Percentiles rank a stretch among this genome's conserved stretches.
Evolutionary conservation across 35 echinoderm and acorn worm genomes (phyloP).

Genomic region (Heliocidaris tuberculata): DNA sequence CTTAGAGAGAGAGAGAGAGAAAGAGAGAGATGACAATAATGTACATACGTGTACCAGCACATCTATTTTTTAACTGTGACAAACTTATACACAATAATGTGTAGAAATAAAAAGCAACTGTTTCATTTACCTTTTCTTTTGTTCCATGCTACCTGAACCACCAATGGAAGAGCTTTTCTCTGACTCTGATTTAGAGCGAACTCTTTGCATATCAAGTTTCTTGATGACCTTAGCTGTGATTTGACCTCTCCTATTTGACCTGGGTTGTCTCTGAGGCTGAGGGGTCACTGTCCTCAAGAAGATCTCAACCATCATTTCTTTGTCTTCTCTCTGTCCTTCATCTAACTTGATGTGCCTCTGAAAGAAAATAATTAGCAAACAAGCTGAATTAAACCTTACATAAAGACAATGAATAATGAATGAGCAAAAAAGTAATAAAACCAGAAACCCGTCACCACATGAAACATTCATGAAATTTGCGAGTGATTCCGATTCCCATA

Average conservation of each 20-base stretch:
- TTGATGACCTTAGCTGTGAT: slow-evolving; percentile 35
- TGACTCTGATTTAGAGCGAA: background rate
- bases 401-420: too few species aligned
- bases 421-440: too few species aligned
- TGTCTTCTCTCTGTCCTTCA: slow-evolving; percentile 16
- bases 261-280: slow-evolving; percentile 6
- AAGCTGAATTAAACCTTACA: background rate
- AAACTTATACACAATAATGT: background rate
- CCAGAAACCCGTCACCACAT: too few species aligned
- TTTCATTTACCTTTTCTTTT: background rate
- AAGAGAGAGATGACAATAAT: background rate
- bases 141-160: background rate
- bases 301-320: slow-evolving; percentile 15
- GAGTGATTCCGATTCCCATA: too few species aligned
- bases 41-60: too few species aligned
- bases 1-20: background rate
- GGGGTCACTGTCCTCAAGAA: slow-evolving; percentile 36
- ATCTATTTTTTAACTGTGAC: background rate
- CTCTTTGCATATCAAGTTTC: background rate
- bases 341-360: slow-evolving; percentile 43
- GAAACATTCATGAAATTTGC: too few species aligned
- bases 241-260: slow-evolving; percentile 31
- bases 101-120: background rate
- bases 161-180: background rate
- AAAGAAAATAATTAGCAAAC: background rate